Evolutionary conservation across 2,797 vertebrate genomes (phyloP).

Genomic region (Calcarius lapponicus): DNA sequence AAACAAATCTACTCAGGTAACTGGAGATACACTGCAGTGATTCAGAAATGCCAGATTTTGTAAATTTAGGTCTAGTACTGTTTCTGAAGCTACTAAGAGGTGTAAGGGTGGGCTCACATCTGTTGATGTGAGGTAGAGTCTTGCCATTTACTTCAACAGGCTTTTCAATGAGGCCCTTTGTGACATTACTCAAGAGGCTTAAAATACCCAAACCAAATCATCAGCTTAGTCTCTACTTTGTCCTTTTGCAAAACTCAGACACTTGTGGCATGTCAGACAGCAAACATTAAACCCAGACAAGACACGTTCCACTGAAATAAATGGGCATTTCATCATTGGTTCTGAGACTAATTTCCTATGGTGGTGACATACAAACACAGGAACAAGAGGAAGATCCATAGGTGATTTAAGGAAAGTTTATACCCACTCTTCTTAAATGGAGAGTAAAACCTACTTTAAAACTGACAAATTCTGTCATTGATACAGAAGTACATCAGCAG

Average conservation of each 20-base stretch:
- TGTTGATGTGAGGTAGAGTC: neutral
- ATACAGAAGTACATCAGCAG: neutral
- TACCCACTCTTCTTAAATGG: neutral
- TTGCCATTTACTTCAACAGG: neutral
- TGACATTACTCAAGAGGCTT: neutral
- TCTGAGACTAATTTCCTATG: neutral
- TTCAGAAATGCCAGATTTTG: neutral
- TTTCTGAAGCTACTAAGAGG: neutral
- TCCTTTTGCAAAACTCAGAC: neutral
- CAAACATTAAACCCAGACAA: neutral
- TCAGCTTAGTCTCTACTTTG: neutral
- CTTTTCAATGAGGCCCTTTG: neutral
- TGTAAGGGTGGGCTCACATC: neutral
- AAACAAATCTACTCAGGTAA: neutral
- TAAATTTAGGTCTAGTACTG: neutral
- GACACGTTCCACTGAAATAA: neutral
- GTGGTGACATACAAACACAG: neutral
- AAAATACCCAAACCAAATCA: neutral
- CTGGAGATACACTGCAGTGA: neutral
- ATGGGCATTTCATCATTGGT: neutral
- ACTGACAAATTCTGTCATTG: neutral
- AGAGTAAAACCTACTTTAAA: slow-evolving; percentile 14
- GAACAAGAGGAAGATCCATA: neutral
- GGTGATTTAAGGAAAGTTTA: neutral
- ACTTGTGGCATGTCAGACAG: neutral